Conservation (phyloP, 2,888 invertebrate species). For the Trichogramma evanescens region DNA sequence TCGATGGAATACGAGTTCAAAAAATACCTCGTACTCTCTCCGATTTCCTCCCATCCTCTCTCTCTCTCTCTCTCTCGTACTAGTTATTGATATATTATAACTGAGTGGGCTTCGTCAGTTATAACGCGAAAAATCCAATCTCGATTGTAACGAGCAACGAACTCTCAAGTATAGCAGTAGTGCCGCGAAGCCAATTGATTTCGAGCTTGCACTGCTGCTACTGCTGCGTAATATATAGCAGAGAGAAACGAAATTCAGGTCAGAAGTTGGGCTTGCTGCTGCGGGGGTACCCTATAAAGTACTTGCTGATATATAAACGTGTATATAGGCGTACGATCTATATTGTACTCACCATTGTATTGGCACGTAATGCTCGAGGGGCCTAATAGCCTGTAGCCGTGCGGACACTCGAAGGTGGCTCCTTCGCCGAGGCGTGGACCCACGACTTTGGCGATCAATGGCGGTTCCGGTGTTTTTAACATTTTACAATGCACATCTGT, state of each 20-base stretch:
- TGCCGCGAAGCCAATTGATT: not conserved
- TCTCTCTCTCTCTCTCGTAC: too few relatives aligned
- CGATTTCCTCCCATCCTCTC: too few relatives aligned
- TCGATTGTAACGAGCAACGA: not conserved
- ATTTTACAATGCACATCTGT: constrained; percentile 48
- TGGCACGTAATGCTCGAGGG: constrained; percentile 73
- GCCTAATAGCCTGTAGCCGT: constrained; percentile 73
- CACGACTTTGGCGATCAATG: constrained; percentile 65
- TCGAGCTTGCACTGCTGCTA: too few relatives aligned
- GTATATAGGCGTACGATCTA: not conserved
- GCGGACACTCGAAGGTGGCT: constrained; percentile 70
- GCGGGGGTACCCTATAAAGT: too few relatives aligned
- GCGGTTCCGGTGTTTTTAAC: constrained; percentile 50
- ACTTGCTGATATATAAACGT: too few relatives aligned
- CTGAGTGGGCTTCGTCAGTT: not conserved
- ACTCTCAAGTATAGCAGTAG: not conserved
- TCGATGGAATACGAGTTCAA: too few relatives aligned
- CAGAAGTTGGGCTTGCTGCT: too few relatives aligned
- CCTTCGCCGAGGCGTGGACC: constrained; percentile 72
- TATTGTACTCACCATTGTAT: constrained; percentile 41
- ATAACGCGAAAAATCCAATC: not conserved
- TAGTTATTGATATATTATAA: too few relatives aligned
- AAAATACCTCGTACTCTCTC: too few relatives aligned
- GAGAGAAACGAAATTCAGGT: not conserved
- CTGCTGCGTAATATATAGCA: not conserved